Base-by-base conservation (phyloP, 2,113 vertebrate genomes). In the Hippoglossus stenolepis region DNA sequence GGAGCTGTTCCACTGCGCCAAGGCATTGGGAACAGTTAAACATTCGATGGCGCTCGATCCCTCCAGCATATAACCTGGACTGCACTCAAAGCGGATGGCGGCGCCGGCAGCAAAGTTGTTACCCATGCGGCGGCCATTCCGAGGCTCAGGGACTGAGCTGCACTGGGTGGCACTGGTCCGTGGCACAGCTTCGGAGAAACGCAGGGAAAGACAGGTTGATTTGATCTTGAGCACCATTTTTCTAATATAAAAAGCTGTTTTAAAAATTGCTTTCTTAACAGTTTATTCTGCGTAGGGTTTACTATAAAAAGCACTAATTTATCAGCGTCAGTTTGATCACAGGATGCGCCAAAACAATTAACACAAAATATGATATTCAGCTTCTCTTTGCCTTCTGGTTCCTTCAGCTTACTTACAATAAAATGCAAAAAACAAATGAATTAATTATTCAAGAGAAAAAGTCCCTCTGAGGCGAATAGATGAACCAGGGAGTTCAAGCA, bases 1-100 rank as follows among this genome's bases (percentile, higher is more conserved):
- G 0, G 97, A 96, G 57, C 95, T 93, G 85, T 99, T 99, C 98
- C 98, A 99, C 81, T 99, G 97, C 0, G 98, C 98, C 84, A 99
- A 88, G 0, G 98, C 97, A 8, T 96, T 98, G 0, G 96, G 96
- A 67, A 99, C 95, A 0, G 97, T 96, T 77, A 98, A 95, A 85
- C 98, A 99, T 90, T 98, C 93, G 21, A 98, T 97, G 88, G 94
- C 94, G 0, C 89, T 89, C 21, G 97, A 94, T 28, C 97, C 98
- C 31, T 95, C 95, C 53, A 99, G 94, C 17, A 91, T 70, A 11
- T 99, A 99, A 24, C 98, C 98, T 0, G 97, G 95, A 59, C 89
- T 95, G 93, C 98, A 99, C 91, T 99, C 98, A 26, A 99, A 99
- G 73, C 94, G 95, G 38, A 98, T 80, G 83, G 96, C 85, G 0